These are phyloP conservation scores for Clistopyga incitator DNA, from an alignment of 2,888 invertebrate species.

Conservation along the genomic window DNA sequence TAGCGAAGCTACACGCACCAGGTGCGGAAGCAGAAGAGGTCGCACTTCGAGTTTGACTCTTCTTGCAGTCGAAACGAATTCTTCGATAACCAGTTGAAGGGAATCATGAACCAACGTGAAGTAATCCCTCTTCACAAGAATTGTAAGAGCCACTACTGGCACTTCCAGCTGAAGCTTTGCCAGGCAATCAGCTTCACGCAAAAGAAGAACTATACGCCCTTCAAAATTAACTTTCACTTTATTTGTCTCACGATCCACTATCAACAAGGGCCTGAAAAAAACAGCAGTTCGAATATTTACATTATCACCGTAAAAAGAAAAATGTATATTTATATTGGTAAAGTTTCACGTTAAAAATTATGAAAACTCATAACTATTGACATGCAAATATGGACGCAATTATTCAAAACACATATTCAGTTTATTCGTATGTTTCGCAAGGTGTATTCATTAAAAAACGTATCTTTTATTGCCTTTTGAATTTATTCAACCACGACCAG, in stretches of 20 bases:
- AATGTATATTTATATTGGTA: no score
- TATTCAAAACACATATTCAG: no score
- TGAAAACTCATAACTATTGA: no score
- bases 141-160: slow-evolving; percentile 92
- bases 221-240: slow-evolving; percentile 92
- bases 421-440: no score
- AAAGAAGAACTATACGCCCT: slow-evolving; percentile 90
- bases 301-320: no score
- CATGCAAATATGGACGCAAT: no score
- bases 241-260: slow-evolving; percentile 87
- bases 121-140: slow-evolving; percentile 91
- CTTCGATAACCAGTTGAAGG: slow-evolving; percentile 91
- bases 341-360: no score
- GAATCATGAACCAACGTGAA: slow-evolving; percentile 92
- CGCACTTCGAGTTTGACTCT: slow-evolving; percentile 94
- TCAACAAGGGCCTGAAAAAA: slow-evolving; percentile 86
- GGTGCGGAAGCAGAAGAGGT: slow-evolving; percentile 95
- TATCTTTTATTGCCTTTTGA: no score
- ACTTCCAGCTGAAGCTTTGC: slow-evolving; percentile 92
- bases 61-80: slow-evolving; percentile 90
- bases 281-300: not conserved
- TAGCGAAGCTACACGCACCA: slow-evolving; percentile 92
- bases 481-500: no score
- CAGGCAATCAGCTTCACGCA: slow-evolving; percentile 94
- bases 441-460: no score